Evolutionary conservation across 2,888 invertebrate genomes (phyloP).

Genomic region (Cyclophora albipunctata): DNA sequence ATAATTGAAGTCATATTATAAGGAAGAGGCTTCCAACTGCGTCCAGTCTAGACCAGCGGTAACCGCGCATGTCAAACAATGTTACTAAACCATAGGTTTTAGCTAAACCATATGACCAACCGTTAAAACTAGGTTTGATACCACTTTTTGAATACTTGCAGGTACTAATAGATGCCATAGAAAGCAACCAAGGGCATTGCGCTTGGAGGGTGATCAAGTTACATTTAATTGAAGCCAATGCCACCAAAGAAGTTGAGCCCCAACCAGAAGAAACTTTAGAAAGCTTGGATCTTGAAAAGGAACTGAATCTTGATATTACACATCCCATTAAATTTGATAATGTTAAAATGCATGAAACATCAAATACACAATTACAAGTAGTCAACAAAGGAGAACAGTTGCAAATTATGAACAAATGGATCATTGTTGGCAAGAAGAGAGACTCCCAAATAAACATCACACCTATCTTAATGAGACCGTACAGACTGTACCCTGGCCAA

Average conservation of each 20-base stretch:
- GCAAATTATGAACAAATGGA: constrained; percentile 64
- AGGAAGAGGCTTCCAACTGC: no score
- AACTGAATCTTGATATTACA: constrained; percentile 71
- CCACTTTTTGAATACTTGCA: constrained; percentile 19
- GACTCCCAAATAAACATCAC: constrained; percentile 69
- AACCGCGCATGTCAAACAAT: no score
- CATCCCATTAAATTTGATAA: constrained; percentile 65
- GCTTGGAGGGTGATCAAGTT: constrained; percentile 75
- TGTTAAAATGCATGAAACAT: constrained; percentile 44
- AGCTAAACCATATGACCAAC: no score
- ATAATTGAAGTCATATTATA: no score
- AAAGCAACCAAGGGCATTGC: constrained; percentile 78
- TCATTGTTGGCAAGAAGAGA: constrained; percentile 65
- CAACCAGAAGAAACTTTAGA: no score
- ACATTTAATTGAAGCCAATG: constrained; percentile 45
- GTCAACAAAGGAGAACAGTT: constrained; percentile 59
- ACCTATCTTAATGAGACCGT: constrained; percentile 45
- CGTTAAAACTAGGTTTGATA: no score
- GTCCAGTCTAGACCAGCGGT: no score
- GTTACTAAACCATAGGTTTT: no score
- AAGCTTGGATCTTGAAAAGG: constrained; percentile 48
- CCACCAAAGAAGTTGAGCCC: no score
- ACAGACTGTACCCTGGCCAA: constrained; percentile 52
- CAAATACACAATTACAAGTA: constrained; percentile 35
- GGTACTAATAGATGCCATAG: constrained; percentile 80